Conservation (phyloP, 2,888 invertebrate genomes). For the Megastigmus dorsalis region DNA sequence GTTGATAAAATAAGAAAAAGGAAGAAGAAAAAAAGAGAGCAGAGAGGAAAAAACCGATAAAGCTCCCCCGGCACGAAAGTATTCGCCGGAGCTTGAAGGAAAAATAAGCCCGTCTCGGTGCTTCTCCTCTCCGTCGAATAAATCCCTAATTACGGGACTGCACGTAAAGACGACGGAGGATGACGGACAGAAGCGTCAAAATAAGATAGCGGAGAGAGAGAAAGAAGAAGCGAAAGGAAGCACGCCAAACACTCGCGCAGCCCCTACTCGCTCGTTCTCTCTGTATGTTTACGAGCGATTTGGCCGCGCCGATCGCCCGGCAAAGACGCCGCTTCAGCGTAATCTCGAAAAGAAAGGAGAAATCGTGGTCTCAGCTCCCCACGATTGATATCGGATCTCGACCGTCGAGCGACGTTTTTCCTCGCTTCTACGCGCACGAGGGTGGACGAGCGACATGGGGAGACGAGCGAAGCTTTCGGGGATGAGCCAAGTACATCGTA, state of each 20-base stretch:
- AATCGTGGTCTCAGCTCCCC: no score
- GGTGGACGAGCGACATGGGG: not conserved
- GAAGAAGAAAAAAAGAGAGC: not conserved
- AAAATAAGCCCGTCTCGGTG: not conserved
- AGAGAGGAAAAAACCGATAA: not conserved
- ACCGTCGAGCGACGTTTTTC: not conserved
- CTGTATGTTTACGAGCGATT: constrained; percentile 44
- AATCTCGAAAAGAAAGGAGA: constrained; percentile 35
- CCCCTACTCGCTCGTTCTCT: no score
- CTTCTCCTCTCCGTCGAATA: not conserved
- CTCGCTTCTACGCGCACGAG: constrained; percentile 3
- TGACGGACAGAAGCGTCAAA: constrained; percentile 14
- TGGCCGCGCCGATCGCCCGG: not conserved
- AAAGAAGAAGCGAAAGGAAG: no score
- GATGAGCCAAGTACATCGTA: no score
- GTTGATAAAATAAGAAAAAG: constrained; percentile 1
- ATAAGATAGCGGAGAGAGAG: constrained; percentile 4
- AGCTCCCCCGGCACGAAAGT: not conserved
- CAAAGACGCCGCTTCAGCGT: constrained; percentile 44
- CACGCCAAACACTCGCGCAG: no score
- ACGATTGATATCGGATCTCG: constrained; percentile 48
- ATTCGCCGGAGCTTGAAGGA: not conserved
- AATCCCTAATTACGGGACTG: constrained; percentile 19
- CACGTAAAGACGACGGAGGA: not conserved
- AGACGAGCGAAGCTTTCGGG: no score